Conservation (phyloP, 2,888 invertebrate species). For the Limenitis camilla region DNA sequence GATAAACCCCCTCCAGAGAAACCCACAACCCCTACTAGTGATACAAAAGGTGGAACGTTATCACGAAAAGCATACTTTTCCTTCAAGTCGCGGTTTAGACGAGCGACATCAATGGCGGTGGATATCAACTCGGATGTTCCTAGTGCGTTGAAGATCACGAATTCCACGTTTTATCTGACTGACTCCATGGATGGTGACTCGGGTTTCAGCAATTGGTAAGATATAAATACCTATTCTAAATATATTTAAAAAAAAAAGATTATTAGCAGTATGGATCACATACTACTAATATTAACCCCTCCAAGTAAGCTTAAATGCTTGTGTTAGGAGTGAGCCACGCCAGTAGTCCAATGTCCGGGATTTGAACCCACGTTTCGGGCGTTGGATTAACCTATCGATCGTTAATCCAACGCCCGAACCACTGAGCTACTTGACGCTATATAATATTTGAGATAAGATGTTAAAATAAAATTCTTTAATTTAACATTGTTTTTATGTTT, state of each 20-base stretch:
- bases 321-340: too few relatives aligned
- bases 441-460: too few relatives aligned
- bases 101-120: slow-evolving; percentile 74
- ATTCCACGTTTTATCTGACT: slow-evolving; percentile 83
- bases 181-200: slow-evolving; percentile 79
- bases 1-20: slow-evolving; percentile 53
- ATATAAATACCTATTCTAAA: slow-evolving; percentile 6
- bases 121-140: slow-evolving; percentile 70
- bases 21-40: slow-evolving; percentile 53
- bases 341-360: too few relatives aligned
- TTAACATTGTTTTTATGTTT: too few relatives aligned
- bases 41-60: slow-evolving; percentile 54
- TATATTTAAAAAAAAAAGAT: neutral
- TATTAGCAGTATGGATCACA: too few relatives aligned
- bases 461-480: too few relatives aligned
- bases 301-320: too few relatives aligned
- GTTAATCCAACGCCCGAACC: too few relatives aligned
- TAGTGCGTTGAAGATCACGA: slow-evolving; percentile 71
- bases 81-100: slow-evolving; percentile 77
- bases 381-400: too few relatives aligned
- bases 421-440: too few relatives aligned
- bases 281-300: too few relatives aligned
- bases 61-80: slow-evolving; percentile 70
- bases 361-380: too few relatives aligned
- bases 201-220: slow-evolving; percentile 73